Evolutionary conservation across 1,140 invertebrate species (phyloP), one percentile per base, ranked within the genome.

Genomic region (Cydia pomonella): DNA sequence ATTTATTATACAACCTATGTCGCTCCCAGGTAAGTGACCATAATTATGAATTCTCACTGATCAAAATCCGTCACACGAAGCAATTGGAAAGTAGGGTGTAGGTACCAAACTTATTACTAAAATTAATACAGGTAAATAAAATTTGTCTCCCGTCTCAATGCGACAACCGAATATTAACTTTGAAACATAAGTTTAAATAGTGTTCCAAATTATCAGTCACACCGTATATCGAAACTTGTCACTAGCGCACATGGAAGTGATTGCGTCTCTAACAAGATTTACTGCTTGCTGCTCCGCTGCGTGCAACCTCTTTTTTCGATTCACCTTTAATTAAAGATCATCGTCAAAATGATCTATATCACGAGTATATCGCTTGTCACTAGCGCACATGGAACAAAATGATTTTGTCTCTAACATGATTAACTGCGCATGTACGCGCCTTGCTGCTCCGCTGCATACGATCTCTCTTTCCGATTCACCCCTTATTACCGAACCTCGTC

Each of bases 191-290:
- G 33, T 10, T 7, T 38, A 38, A 29, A 3, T 9, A 29, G 29
- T 9, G 9, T 7, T 33, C 7, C 41, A 16, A 33, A 33, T 33
- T 23, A 41, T 75, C 53, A 7, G n/a, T n/a, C 1, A n/a, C 6
- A 41, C 33, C n/a, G 18, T 72, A 41, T 16, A 21, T 41, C 5
- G 2, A n/a, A 1, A 13, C 33, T 29, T 62, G 9, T 74, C 63
- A 6, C 10, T 27, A 74, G 38, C 18, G n/a, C 29, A 53, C 50
- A 50, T 63, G 44, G 72, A 50, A 76, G 75, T 72, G 72, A 44
- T 50, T 73, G 75, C 72, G 62, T 76, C 75, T 73, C 80, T 84
- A 83, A 85, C 82, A 75, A 77, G 82, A 87, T 87, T 87, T 83
- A 73, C 79, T 64, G 62, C 73, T 66, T 73, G 80, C 80, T 72